A percentile compares a stretch with the other conserved stretches of the same genome.
phyloP scores from a whole-genome alignment of 2,888 invertebrate species.

The Cyclophora punctaria region DNA sequence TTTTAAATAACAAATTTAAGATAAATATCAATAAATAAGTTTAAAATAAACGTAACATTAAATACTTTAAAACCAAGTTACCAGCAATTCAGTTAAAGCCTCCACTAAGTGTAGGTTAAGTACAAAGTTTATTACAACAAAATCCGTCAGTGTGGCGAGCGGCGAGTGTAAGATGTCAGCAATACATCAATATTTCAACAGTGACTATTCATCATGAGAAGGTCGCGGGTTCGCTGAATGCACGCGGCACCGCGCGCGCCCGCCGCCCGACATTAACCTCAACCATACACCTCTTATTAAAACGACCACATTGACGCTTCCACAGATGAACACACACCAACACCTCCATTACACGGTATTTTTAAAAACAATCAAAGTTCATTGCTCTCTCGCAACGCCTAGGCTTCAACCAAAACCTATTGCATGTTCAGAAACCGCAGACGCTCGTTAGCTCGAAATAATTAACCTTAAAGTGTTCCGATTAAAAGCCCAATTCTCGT shows the following conservation, averaged over 20 bases:
- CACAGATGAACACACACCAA: constrained; percentile 22
- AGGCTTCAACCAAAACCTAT: constrained; percentile 9
- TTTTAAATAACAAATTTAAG: too few species aligned
- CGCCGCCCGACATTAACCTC: background rate
- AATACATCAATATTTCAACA: constrained; percentile 32
- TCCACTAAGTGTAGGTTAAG: constrained; percentile 3
- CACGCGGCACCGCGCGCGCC: constrained; percentile 9
- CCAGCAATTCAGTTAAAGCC: background rate
- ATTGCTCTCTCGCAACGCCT: constrained; percentile 27
- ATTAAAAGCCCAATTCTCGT: constrained; percentile 30
- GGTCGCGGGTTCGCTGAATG: constrained; percentile 20
- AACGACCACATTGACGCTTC: constrained; percentile 4
- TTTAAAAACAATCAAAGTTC: constrained; percentile 32
- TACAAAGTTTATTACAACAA: constrained; percentile 19
- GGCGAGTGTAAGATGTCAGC: constrained; percentile 17
- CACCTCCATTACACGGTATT: constrained; percentile 8
- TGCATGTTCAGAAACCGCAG: constrained; percentile 10
- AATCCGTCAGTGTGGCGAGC: constrained; percentile 21
- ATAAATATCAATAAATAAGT: too few species aligned
- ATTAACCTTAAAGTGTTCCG: constrained; percentile 31
- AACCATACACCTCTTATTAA: too few species aligned
- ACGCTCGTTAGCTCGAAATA: constrained; percentile 32
- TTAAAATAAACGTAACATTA: too few species aligned
- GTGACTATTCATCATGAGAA: constrained; percentile 37
- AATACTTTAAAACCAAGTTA: background rate